Evolutionary conservation across 2,113 vertebrate genomes (phyloP).

Genomic region (Triplophysa rosa): DNA sequence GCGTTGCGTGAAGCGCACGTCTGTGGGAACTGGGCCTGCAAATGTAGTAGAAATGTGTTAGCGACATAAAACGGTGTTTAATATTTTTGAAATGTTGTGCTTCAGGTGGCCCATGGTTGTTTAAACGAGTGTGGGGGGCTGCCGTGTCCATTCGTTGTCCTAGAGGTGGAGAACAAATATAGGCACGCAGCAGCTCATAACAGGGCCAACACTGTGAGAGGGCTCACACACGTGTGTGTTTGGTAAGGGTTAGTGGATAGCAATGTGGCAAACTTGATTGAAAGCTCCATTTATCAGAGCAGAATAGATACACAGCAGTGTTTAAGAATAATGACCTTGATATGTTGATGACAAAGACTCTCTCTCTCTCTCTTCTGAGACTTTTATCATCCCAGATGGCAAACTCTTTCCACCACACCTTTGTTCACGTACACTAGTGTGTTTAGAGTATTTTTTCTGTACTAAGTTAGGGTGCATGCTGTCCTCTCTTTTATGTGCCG

Average conservation of each 20-base stretch:
- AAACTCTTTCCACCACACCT: slow-evolving; percentile 36
- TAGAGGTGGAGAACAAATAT: slow-evolving; percentile 20
- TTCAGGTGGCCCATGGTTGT: not conserved
- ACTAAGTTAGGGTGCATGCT: slow-evolving; percentile 30
- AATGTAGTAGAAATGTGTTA: slow-evolving; percentile 14
- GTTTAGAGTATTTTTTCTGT: slow-evolving; percentile 43
- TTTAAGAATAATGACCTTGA: slow-evolving; percentile 37
- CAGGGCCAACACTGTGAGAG: slow-evolving; percentile 14
- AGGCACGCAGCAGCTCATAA: not conserved
- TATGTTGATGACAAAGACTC: slow-evolving; percentile 2
- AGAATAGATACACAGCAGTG: slow-evolving; percentile 29
- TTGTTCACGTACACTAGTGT: not conserved
- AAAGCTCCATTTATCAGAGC: slow-evolving; percentile 39
- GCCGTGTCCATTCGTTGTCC: slow-evolving; percentile 28
- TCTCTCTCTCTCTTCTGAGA: not conserved
- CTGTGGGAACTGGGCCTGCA: slow-evolving; percentile 9
- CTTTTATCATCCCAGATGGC: not conserved
- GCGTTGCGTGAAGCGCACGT: not conserved
- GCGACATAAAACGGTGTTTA: not conserved
- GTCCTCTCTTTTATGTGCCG: slow-evolving; percentile 18
- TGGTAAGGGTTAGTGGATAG: slow-evolving; percentile 1
- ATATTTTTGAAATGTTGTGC: slow-evolving; percentile 28
- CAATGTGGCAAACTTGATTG: slow-evolving; percentile 28
- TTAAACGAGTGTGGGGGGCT: slow-evolving; percentile 5
- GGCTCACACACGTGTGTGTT: not conserved